Evolutionary conservation across 2,888 invertebrate genomes (phyloP), one percentile per base, ranked within the genome.

Genomic region (Agonopterix subpropinquella): DNA sequence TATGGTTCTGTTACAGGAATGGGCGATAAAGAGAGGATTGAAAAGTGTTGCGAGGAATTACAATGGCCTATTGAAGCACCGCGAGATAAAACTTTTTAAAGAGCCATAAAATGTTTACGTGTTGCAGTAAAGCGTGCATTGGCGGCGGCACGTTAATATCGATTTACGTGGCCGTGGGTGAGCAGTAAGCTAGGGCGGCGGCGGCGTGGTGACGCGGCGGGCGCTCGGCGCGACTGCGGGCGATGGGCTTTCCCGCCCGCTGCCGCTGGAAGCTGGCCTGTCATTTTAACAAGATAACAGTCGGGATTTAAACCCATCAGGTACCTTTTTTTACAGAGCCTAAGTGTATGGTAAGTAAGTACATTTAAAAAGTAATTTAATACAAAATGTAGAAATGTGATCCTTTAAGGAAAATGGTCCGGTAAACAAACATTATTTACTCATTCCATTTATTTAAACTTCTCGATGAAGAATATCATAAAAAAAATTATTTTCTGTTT

Each of bases 211-310:
- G 71, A 69, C 79, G 70, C 77, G 74, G 55, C 80, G 80, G 64
- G 64, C 66, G 74, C 77, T 69, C 64, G 61, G 57, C 77, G 75
- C 80, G 77, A 85, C 86, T 86, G 84, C 73, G 71, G 73, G 59
- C 57, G 58, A 55, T 57, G 65, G 63, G 67, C 67, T 65, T 65
- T 65, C 64, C 69, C 65, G 67, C 13, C 13, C 13, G 13, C 62
- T 66, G 73, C n/a, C n/a, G 4, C 62, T 66, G 73, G 63, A 51
- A 18, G 43, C 49, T 49, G 49, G 49, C 39, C 18, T 11, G 39
- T 28, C 28, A 28, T 28, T 28, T 28, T 28, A 28, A 5, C 28
- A 28, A 28, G 28, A 8, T n/a, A n/a, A 35, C 10, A 47, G 36
- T 11, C 35, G 9, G n/a, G 41, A 41, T 28, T 28, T 28, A 28